Evolutionary conservation across 2,888 invertebrate species (phyloP).

Genomic region (Chloroclysta siterata): DNA sequence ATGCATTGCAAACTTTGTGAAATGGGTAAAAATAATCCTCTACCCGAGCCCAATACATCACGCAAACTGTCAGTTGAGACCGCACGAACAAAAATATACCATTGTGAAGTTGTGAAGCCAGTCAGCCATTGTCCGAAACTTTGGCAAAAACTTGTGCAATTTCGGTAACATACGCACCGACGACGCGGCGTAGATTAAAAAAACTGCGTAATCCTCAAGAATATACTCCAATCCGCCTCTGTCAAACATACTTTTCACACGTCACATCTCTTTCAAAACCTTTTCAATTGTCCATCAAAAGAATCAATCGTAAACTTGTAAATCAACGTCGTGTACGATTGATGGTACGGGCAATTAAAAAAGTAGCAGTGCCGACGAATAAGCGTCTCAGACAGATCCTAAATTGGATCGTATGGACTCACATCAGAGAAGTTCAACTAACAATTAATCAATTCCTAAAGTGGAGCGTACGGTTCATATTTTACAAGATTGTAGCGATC

Average conservation of each 20-base stretch:
- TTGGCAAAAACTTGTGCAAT: conserved; percentile 82
- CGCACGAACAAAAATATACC: conserved; percentile 83
- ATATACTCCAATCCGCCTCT: conserved; percentile 45
- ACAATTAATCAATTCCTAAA: conserved; percentile 82
- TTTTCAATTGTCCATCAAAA: conserved; percentile 51
- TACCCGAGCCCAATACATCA: conserved; percentile 80
- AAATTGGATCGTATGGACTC: conserved; percentile 67
- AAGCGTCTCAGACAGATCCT: conserved; percentile 58
- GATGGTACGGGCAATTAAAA: conserved; percentile 69
- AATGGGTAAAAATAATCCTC: conserved; percentile 84
- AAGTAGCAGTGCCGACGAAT: conserved; percentile 64
- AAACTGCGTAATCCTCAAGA: conserved; percentile 46
- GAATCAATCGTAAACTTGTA: conserved; percentile 51
- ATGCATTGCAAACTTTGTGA: conserved; percentile 82
- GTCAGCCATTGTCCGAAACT: conserved; percentile 76
- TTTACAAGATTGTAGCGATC: conserved; percentile 70
- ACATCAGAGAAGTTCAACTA: conserved; percentile 58
- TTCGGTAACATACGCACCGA: conserved; percentile 70
- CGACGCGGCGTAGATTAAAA: conserved; percentile 55
- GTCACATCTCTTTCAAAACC: conserved; percentile 48
- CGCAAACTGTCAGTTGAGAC: conserved; percentile 81
- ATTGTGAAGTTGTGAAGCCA: conserved; percentile 77
- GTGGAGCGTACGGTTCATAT: conserved; percentile 69
- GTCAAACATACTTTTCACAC: conserved; percentile 55
- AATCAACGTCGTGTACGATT: conserved; percentile 61